phyloP scores from a whole-genome alignment of 1,140 invertebrate species.

The Diorhabda sublineata region DNA sequence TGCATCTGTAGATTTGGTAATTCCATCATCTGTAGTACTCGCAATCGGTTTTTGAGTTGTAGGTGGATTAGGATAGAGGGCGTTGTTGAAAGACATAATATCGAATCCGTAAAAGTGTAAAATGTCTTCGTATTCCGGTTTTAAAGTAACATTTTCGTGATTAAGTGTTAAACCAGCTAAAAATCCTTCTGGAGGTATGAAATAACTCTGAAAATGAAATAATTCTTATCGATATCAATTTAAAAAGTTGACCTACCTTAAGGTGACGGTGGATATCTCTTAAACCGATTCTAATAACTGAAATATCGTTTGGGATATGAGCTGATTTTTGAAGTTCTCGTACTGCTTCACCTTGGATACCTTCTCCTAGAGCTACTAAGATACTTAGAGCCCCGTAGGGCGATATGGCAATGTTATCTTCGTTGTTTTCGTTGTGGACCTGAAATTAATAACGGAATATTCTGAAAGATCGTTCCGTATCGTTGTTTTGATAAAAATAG shows the following conservation, averaged over 20 bases:
- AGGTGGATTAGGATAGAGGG: constrained; percentile 37
- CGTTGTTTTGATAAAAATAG: too few relatives aligned
- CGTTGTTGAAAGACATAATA: constrained; percentile 48
- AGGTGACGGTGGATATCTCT: constrained; percentile 67
- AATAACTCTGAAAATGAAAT: constrained; percentile 63
- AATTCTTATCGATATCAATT: not conserved
- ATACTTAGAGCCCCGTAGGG: constrained; percentile 75
- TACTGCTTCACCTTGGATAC: constrained; percentile 62
- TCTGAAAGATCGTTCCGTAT: too few relatives aligned
- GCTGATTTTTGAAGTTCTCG: constrained; percentile 64
- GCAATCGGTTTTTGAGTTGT: constrained; percentile 27
- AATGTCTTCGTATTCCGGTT: constrained; percentile 63
- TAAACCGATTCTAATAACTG: constrained; percentile 68
- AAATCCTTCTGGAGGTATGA: constrained; percentile 73
- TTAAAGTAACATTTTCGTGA: constrained; percentile 68
- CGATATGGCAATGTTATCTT: constrained; percentile 81
- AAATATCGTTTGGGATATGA: constrained; percentile 63
- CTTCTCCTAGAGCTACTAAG: constrained; percentile 71
- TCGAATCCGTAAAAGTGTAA: constrained; percentile 76
- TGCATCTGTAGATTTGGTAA: not conserved
- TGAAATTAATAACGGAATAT: constrained; percentile 25
- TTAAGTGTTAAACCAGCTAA: constrained; percentile 72
- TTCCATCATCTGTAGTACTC: not conserved
- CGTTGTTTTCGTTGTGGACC: constrained; percentile 49
- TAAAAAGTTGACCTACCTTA: constrained; percentile 32